Evolutionary conservation across 1,140 invertebrate genomes (phyloP).

Genomic region (Caenorhabditis latens): DNA sequence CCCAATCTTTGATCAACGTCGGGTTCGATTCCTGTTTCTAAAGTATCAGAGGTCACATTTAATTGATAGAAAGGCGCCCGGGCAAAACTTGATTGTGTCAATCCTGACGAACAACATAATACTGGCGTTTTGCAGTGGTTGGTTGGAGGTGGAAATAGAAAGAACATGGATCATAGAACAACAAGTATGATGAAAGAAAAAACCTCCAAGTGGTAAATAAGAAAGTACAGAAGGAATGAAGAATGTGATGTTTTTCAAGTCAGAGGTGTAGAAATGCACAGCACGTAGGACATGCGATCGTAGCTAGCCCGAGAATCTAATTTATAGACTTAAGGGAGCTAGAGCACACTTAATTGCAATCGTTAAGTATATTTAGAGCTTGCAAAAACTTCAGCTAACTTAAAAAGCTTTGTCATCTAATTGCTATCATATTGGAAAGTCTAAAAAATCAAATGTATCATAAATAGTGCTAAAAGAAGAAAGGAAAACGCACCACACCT

Average conservation of each 20-base stretch:
- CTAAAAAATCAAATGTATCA: not conserved
- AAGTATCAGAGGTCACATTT: slow-evolving; percentile 51
- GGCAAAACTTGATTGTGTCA: slow-evolving; percentile 45
- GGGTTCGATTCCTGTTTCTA: slow-evolving; percentile 42
- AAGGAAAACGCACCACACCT: slow-evolving; percentile 16
- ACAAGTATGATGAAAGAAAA: not conserved
- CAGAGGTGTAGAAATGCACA: too few relatives aligned
- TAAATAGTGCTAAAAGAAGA: slow-evolving; percentile 1
- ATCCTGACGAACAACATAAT: slow-evolving; percentile 45
- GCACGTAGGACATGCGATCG: not conserved
- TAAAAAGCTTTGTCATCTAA: too few relatives aligned
- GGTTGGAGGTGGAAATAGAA: not conserved
- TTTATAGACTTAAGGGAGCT: not conserved
- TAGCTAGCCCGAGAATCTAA: not conserved
- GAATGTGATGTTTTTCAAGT: slow-evolving; percentile 33
- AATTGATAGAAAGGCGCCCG: slow-evolving; percentile 17
- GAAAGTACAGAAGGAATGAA: not conserved
- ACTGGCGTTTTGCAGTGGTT: slow-evolving; percentile 9
- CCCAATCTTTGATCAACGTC: slow-evolving; percentile 35
- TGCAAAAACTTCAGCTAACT: too few relatives aligned
- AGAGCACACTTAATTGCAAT: too few relatives aligned
- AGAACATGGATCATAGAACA: slow-evolving; percentile 50
- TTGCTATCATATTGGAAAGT: not conserved
- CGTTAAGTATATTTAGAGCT: not conserved
- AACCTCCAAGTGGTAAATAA: slow-evolving; percentile 14